Percentiles rank a stretch among this genome's conserved stretches.
Conservation (phyloP, 2,888 invertebrate genomes). For the Hesperia comma region DNA sequence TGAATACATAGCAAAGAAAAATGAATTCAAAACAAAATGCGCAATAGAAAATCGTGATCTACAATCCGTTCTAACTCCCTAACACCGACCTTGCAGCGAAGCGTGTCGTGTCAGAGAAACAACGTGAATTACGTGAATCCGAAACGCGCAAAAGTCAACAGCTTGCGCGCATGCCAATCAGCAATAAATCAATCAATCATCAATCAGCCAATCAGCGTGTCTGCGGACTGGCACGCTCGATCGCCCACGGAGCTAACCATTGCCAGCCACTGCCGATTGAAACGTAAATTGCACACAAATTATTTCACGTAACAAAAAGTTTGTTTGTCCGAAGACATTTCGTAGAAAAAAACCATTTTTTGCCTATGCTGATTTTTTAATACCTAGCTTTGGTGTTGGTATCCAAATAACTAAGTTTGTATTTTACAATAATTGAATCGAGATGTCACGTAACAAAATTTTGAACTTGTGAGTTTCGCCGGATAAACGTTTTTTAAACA, state of each 20-base stretch:
- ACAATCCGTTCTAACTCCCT: neutral
- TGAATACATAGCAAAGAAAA: neutral
- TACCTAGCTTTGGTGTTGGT: neutral
- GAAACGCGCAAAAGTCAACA: slow-evolving; percentile 28
- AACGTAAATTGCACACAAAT: slow-evolving; percentile 26
- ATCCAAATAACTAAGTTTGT: too few relatives aligned
- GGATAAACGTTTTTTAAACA: too few relatives aligned
- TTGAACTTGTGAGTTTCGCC: too few relatives aligned
- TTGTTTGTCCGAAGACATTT: neutral
- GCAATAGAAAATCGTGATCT: neutral
- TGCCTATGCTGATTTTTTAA: neutral
- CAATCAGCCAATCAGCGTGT: slow-evolving; percentile 36
- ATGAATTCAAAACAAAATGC: neutral
- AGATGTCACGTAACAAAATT: too few relatives aligned
- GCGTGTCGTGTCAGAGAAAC: slow-evolving; percentile 5
- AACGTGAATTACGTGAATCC: slow-evolving; percentile 11
- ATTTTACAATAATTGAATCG: too few relatives aligned
- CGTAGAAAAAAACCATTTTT: neutral
- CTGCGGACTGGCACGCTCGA: slow-evolving; percentile 30
- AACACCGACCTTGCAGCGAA: neutral
- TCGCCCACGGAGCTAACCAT: slow-evolving; percentile 30
- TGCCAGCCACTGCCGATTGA: slow-evolving; percentile 26
- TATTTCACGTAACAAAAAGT: slow-evolving; percentile 1
- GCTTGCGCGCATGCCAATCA: slow-evolving; percentile 34
- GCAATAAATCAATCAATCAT: slow-evolving; percentile 36